These are phyloP conservation scores for Bombus cullumanus DNA, from an alignment of 1,140 invertebrate species.

Conservation along the genomic window DNA sequence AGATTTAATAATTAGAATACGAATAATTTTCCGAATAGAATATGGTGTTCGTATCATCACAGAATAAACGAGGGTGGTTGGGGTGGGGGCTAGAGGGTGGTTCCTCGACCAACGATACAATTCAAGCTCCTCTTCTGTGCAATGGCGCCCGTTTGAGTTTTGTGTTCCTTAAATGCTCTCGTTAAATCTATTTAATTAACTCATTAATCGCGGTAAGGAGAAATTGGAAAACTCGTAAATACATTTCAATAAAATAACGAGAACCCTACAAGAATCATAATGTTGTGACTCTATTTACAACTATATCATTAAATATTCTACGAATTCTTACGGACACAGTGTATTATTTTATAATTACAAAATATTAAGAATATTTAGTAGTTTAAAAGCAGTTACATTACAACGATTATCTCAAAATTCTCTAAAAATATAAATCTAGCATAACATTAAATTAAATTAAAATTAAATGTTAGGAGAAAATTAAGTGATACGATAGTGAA, in stretches of 20 bases:
- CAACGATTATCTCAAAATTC: not conserved
- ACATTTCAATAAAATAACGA: not conserved
- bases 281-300: not conserved
- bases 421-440: not conserved
- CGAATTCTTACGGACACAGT: not conserved
- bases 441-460: not conserved
- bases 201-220: not conserved
- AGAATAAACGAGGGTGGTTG: slow-evolving; percentile 34
- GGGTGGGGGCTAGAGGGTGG: slow-evolving; percentile 64
- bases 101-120: slow-evolving; percentile 52
- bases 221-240: not conserved
- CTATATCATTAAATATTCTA: not conserved
- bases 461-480: not conserved
- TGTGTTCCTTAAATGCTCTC: slow-evolving; percentile 9
- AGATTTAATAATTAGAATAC: slow-evolving; percentile 1
- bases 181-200: slow-evolving; percentile 31
- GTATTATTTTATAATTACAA: not conserved
- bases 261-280: not conserved
- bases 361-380: not conserved
- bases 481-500: not conserved
- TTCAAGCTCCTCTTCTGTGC: slow-evolving; percentile 39
- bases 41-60: slow-evolving; percentile 28
- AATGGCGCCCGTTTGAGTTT: slow-evolving; percentile 58
- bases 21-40: slow-evolving; percentile 4
- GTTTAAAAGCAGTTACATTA: not conserved